Evolutionary conservation across 2,888 invertebrate species (phyloP).

Genomic region (Polydrusus tereticollis): DNA sequence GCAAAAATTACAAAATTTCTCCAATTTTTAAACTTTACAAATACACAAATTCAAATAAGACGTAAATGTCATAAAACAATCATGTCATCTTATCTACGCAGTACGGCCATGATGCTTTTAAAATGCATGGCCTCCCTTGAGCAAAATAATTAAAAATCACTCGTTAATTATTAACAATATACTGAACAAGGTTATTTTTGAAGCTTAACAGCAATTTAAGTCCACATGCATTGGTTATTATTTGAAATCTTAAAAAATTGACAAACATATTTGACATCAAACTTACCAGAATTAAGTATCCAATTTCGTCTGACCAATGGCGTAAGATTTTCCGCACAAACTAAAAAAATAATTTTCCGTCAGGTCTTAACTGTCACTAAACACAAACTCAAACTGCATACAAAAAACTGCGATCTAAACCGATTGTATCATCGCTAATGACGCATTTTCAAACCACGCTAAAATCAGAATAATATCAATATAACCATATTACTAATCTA

Average conservation of each 20-base stretch:
- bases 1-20: too few relatives aligned
- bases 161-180: too few relatives aligned
- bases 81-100: too few relatives aligned
- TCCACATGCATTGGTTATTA: background rate
- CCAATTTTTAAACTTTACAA: too few relatives aligned
- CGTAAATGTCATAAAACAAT: too few relatives aligned
- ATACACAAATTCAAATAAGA: too few relatives aligned
- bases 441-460: constrained; percentile 13
- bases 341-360: constrained; percentile 61
- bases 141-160: too few relatives aligned
- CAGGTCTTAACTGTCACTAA: constrained; percentile 52
- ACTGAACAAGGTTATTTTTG: too few relatives aligned
- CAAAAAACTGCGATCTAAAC: constrained; percentile 21
- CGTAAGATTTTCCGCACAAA: constrained; percentile 60
- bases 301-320: constrained; percentile 61
- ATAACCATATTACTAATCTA: constrained; percentile 7
- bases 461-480: constrained; percentile 27
- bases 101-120: too few relatives aligned
- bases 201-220: background rate
- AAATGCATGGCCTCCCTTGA: too few relatives aligned
- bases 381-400: constrained; percentile 51
- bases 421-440: constrained; percentile 21
- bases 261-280: constrained; percentile 27
- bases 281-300: constrained; percentile 59
- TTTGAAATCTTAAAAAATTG: background rate